phyloP scores from a whole-genome alignment of 2,888 invertebrate species.

The Encarsia formosa region DNA sequence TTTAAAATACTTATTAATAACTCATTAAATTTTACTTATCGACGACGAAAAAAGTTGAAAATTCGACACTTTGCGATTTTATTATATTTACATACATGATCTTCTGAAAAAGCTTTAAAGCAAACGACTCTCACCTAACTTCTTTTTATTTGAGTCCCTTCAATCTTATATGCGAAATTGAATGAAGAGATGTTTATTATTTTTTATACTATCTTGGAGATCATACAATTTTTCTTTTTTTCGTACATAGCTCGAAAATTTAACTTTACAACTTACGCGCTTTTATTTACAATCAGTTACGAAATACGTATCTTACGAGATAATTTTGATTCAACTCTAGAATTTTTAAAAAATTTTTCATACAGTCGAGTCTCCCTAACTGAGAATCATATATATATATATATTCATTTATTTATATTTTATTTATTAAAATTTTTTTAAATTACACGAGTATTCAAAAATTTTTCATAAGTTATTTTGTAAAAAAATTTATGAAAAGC shows the following conservation, averaged over 20 bases:
- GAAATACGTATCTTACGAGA: slow-evolving; percentile 7
- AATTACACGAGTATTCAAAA: not conserved
- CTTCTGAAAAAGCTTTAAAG: not conserved
- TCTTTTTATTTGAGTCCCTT: no score
- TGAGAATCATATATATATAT: not conserved
- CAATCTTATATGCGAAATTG: slow-evolving; percentile 15
- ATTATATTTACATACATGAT: not conserved
- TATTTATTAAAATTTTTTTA: not conserved
- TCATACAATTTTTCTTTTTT: slow-evolving; percentile 1
- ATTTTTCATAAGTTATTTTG: not conserved
- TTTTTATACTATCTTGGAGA: slow-evolving; percentile 13
- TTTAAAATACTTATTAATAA: no score
- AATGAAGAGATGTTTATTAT: slow-evolving; percentile 14
- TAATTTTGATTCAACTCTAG: slow-evolving; percentile 24
- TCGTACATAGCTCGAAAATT: slow-evolving; percentile 6
- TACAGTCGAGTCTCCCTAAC: slow-evolving; percentile 8
- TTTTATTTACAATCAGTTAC: not conserved
- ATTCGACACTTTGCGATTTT: not conserved
- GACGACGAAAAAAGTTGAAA: slow-evolving; percentile 15
- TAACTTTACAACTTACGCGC: slow-evolving; percentile 18
- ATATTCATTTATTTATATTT: slow-evolving; percentile 1
- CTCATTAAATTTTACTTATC: slow-evolving; percentile 23
- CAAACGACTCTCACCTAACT: not conserved
- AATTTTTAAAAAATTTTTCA: slow-evolving; percentile 6
- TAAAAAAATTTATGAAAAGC: slow-evolving; percentile 1